Percentiles rank a stretch among this genome's conserved stretches.
phyloP scores from a whole-genome alignment of 2,888 invertebrate species.

The Diloba caeruleocephala region DNA sequence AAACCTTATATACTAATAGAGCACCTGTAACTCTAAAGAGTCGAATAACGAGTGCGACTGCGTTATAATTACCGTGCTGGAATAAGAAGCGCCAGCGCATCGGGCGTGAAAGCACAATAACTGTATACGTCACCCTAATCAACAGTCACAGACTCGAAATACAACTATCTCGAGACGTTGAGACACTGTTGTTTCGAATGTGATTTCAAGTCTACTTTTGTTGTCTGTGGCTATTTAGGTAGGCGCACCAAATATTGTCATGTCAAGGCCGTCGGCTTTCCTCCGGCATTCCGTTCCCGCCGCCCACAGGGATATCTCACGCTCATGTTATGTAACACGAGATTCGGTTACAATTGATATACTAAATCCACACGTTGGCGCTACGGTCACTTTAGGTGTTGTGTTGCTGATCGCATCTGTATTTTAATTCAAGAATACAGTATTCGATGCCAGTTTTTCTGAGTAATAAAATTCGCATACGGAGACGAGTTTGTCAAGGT shows the following conservation, averaged over 20 bases:
- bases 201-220: constrained; percentile 40
- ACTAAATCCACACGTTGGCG: constrained; percentile 52
- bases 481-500: constrained; percentile 51
- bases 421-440: constrained; percentile 18
- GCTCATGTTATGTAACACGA: constrained; percentile 82
- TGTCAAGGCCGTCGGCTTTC: constrained; percentile 88
- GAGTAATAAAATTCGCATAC: constrained; percentile 33
- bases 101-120: constrained; percentile 80
- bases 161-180: constrained; percentile 34
- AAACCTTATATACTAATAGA: constrained; percentile 4
- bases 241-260: constrained; percentile 83
- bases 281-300: constrained; percentile 85
- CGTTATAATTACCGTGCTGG: constrained; percentile 77
- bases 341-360: constrained; percentile 81
- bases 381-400: constrained; percentile 25
- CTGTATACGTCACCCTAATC: constrained; percentile 65
- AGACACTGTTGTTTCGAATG: constrained; percentile 51
- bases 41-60: constrained; percentile 61
- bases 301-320: constrained; percentile 88
- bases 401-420: constrained; percentile 16
- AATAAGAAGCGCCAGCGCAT: constrained; percentile 77
- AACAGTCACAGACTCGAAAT: constrained; percentile 66
- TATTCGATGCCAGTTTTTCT: constrained; percentile 27
- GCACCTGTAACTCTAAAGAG: constrained; percentile 45
- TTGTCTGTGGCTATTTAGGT: constrained; percentile 71